Conservation (phyloP, 2,888 invertebrate genomes). For the Lasioglossum figueresi region DNA sequence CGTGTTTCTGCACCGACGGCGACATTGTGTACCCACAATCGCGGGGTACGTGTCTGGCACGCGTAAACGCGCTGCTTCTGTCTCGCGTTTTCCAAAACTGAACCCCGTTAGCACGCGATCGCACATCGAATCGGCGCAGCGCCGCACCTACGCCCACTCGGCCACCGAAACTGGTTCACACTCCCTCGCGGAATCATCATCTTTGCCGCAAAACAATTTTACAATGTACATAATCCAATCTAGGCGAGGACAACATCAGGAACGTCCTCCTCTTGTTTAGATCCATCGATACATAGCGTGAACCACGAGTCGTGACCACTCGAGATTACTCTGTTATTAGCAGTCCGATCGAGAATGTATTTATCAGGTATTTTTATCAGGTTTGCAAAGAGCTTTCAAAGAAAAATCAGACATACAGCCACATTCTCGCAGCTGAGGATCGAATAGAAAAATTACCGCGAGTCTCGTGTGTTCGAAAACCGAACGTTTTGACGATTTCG, state of each 20-base stretch:
- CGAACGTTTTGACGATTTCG: not conserved
- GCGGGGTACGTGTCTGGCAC: conserved; percentile 59
- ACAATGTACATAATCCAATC: not conserved
- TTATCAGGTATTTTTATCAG: too few species aligned
- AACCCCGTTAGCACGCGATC: conserved; percentile 20
- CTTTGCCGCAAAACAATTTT: not conserved
- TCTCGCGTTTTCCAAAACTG: conserved; percentile 58
- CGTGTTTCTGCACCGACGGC: conserved; percentile 52
- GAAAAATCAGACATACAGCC: too few species aligned
- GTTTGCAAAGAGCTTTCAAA: too few species aligned
- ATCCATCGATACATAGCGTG: too few species aligned
- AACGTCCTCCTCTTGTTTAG: too few species aligned
- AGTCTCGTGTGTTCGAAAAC: too few species aligned
- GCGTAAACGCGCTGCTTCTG: conserved; percentile 43
- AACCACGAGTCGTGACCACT: too few species aligned
- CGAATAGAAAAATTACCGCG: too few species aligned
- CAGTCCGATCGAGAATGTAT: too few species aligned
- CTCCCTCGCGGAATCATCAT: not conserved
- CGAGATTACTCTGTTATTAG: too few species aligned
- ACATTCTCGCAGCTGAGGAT: too few species aligned
- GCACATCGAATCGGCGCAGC: conserved; percentile 25
- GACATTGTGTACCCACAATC: conserved; percentile 58
- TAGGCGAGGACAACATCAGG: too few species aligned
- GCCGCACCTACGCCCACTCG: not conserved
- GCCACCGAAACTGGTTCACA: not conserved